A percentile compares a stretch with the other conserved stretches of the same genome.
Evolutionary conservation across 2,797 vertebrate genomes (phyloP).

Genomic region (Chromobotia macracanthus): DNA sequence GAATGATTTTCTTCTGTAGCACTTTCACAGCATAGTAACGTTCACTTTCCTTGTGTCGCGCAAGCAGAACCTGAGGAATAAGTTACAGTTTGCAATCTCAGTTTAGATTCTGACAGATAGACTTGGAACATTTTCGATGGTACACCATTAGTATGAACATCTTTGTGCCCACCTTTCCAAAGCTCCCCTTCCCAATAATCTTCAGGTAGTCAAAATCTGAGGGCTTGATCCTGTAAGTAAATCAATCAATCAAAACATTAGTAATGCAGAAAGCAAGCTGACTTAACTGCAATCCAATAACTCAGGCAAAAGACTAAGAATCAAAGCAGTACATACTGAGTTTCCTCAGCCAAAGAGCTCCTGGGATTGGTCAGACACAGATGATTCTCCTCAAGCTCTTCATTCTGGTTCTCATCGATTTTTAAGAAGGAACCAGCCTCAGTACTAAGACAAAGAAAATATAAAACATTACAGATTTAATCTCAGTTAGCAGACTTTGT

Average conservation of each 20-base stretch:
- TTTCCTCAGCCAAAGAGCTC: constrained; percentile 77
- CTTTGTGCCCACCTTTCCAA: constrained; percentile 75
- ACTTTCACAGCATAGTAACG: constrained; percentile 83
- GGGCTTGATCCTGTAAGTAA: constrained; percentile 74
- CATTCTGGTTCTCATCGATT: constrained; percentile 78
- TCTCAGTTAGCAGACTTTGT: not conserved
- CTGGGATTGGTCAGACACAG: constrained; percentile 64
- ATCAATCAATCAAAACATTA: constrained; percentile 24
- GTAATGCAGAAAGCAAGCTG: not conserved
- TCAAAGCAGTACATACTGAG: constrained; percentile 71
- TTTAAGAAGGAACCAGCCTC: constrained; percentile 78
- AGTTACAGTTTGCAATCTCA: not conserved
- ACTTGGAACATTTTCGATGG: not conserved
- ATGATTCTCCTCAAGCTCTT: constrained; percentile 71
- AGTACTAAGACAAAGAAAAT: constrained; percentile 63
- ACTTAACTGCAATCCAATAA: constrained; percentile 13
- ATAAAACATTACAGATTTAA: not conserved
- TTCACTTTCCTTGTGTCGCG: constrained; percentile 78
- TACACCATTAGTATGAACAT: not conserved
- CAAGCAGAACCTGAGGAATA: constrained; percentile 75
- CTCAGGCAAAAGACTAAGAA: not conserved
- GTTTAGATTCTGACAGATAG: not conserved
- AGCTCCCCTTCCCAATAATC: constrained; percentile 84
- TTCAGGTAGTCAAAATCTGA: constrained; percentile 82
- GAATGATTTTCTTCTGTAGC: constrained; percentile 83